These are phyloP conservation scores for Synanthedon tipuliformis DNA, from an alignment of 2,888 invertebrate genomes.

Conservation along the genomic window DNA sequence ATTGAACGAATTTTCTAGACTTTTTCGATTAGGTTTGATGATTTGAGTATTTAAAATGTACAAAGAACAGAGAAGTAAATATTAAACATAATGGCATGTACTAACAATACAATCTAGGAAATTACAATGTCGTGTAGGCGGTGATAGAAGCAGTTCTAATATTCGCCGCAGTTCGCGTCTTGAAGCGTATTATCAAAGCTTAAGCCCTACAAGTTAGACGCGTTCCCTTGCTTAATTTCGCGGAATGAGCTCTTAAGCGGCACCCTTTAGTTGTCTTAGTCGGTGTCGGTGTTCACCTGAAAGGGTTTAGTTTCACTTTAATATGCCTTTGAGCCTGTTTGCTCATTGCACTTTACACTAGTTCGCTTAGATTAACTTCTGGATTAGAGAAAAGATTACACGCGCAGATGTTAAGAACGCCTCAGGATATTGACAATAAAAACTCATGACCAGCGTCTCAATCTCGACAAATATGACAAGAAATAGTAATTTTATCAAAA, in stretches of 20 bases:
- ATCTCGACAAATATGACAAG: too few species aligned
- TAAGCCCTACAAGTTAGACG: conserved; percentile 47
- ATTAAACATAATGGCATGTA: too few species aligned
- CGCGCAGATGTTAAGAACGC: too few species aligned
- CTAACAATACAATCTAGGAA: too few species aligned
- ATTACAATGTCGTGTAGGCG: neutral
- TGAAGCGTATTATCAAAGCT: conserved; percentile 17
- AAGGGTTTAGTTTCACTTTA: conserved; percentile 13
- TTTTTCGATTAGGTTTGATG: too few species aligned
- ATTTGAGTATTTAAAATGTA: too few species aligned
- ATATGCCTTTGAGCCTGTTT: conserved; percentile 10
- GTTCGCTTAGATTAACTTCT: neutral
- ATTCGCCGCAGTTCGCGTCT: conserved; percentile 11
- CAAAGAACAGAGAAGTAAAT: too few species aligned
- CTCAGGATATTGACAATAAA: too few species aligned
- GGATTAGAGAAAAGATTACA: too few species aligned
- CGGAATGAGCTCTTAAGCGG: conserved; percentile 58
- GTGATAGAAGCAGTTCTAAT: neutral
- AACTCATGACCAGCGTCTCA: too few species aligned
- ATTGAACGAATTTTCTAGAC: too few species aligned
- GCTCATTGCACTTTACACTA: conserved; percentile 6
- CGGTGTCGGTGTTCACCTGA: conserved; percentile 18
- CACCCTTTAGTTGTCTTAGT: conserved; percentile 40
- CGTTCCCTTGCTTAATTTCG: conserved; percentile 56
- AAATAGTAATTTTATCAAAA: too few species aligned